Percentiles rank a stretch among this genome's conserved stretches.
phyloP scores from a whole-genome alignment of 2,888 invertebrate genomes.

The Lasius fuliginosus region DNA sequence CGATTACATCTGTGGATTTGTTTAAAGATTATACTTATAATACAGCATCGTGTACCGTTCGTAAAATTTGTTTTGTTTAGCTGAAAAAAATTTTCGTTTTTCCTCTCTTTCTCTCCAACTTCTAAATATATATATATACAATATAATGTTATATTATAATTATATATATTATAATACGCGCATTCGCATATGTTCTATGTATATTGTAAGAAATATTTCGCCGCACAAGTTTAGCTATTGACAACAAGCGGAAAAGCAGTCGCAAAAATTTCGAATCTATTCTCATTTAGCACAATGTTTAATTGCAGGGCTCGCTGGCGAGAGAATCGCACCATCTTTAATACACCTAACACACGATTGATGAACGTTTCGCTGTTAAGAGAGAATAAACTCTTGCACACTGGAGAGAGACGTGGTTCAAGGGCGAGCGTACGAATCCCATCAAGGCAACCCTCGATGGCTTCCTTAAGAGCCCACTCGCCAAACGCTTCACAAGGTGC shows the following conservation, averaged over 20 bases:
- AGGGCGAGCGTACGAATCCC: conserved; percentile 93
- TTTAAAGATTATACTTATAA: no score
- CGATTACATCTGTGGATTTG: no score
- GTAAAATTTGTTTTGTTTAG: no score
- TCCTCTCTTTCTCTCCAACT: no score
- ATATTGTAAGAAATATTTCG: background rate
- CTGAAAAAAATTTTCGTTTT: no score
- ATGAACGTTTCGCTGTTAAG: conserved; percentile 96
- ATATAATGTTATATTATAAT: no score
- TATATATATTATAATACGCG: no score
- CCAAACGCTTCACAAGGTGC: conserved; percentile 90
- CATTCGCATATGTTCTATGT: background rate
- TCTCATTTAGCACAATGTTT: background rate
- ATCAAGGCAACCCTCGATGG: conserved; percentile 95
- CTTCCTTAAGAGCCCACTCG: conserved; percentile 93
- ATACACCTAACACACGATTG: conserved; percentile 96
- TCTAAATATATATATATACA: no score
- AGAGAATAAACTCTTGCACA: conserved; percentile 93
- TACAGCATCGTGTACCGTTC: no score
- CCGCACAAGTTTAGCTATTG: background rate
- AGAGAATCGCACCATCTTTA: conserved; percentile 97
- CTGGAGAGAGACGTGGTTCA: conserved; percentile 93
- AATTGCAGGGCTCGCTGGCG: conserved; percentile 94
- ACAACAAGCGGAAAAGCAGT: background rate
- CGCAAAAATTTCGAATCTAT: no score